These are phyloP conservation scores for Hemiscyllium ocellatum DNA, from an alignment of 2,113 vertebrate species.

Conservation along the genomic window DNA sequence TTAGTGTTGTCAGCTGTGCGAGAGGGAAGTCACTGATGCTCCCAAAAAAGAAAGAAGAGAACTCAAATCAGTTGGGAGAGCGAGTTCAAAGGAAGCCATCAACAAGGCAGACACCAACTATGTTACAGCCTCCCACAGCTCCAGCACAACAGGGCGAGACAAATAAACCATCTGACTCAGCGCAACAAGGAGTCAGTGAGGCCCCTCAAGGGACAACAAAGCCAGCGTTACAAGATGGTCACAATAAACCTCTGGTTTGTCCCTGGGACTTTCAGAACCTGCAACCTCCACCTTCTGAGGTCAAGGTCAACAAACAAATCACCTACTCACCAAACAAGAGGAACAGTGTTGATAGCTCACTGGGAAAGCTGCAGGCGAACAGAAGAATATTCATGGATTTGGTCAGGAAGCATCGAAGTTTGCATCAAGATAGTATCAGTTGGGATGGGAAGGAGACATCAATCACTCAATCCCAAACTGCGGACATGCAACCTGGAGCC, in stretches of 20 bases:
- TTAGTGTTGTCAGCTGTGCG: constrained; percentile 51
- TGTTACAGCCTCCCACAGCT: constrained; percentile 32
- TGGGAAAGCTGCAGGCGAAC: constrained; percentile 41
- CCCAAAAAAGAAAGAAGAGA: constrained; percentile 49
- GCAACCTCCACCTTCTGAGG: constrained; percentile 34
- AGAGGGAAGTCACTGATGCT: constrained; percentile 54
- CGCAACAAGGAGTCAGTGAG: background rate
- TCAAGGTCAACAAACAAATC: constrained; percentile 61
- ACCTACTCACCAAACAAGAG: constrained; percentile 61
- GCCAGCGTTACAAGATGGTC: constrained; percentile 51
- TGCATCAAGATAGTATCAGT: constrained; percentile 39
- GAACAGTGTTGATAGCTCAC: constrained; percentile 44
- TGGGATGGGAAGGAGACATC: background rate
- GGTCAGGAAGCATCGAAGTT: constrained; percentile 52
- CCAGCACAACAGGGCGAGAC: constrained; percentile 50
- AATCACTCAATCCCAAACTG: background rate
- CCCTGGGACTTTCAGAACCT: constrained; percentile 55
- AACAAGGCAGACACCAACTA: constrained; percentile 13
- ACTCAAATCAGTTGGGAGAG: constrained; percentile 40
- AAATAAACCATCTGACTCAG: background rate
- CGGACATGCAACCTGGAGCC: background rate
- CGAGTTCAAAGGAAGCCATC: constrained; percentile 42
- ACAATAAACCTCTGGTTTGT: constrained; percentile 50
- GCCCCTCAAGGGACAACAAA: constrained; percentile 41
- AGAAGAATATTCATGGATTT: constrained; percentile 41